Conservation (phyloP, 2,797 vertebrate genomes). For the Mormyrops boulengeri region DNA sequence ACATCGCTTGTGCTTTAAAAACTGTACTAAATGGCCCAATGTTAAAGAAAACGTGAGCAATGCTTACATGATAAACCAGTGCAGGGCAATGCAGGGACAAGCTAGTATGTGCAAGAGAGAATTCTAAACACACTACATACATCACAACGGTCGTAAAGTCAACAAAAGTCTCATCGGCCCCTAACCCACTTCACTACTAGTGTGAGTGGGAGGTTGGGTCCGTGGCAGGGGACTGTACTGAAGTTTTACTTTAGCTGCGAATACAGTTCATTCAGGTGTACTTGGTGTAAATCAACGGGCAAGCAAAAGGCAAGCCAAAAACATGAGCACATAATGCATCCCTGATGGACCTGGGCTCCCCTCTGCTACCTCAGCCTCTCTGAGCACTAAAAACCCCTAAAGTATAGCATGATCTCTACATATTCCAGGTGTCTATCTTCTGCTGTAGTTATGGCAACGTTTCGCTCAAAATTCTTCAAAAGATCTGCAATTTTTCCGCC, state of each 20-base stretch:
- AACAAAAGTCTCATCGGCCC: neutral
- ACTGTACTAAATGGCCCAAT: neutral
- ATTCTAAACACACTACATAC: neutral
- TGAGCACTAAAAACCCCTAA: neutral
- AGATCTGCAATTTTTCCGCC: neutral
- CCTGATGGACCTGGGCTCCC: neutral
- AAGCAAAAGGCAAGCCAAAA: neutral
- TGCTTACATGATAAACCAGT: neutral
- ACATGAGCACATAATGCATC: neutral
- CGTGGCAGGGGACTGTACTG: neutral
- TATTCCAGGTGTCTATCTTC: neutral
- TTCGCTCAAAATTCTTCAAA: neutral
- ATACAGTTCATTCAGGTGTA: neutral
- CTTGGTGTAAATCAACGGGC: neutral
- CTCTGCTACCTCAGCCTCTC: neutral
- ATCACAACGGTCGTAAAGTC: neutral
- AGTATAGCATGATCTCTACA: neutral
- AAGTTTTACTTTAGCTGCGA: neutral
- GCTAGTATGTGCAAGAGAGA: neutral
- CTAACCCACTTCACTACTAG: neutral
- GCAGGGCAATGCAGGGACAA: neutral
- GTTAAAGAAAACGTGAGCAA: neutral
- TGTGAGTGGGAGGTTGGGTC: neutral
- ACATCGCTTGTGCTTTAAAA: neutral
- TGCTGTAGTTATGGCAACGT: neutral